Conservation (phyloP, 1,140 invertebrate species). For the Scaptomyza hsui region DNA sequence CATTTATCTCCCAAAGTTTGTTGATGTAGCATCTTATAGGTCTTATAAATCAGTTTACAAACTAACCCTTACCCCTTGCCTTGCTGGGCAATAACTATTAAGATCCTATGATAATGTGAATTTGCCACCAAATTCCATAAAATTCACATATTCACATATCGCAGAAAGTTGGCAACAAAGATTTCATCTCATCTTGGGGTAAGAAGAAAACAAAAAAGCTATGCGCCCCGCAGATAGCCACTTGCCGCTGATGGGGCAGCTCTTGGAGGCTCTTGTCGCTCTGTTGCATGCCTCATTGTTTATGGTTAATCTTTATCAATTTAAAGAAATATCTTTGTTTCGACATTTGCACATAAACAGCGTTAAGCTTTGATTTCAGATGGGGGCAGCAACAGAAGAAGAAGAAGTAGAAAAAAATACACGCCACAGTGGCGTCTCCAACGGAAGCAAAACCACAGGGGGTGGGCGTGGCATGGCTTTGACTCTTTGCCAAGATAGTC, state of each 20-base stretch:
- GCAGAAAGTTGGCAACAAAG: conserved; percentile 7
- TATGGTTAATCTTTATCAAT: conserved; percentile 81
- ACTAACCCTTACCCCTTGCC: background rate
- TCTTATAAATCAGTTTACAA: background rate
- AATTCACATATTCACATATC: conserved; percentile 6
- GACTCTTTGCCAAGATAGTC: conserved; percentile 25
- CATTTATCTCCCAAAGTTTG: background rate
- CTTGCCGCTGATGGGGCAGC: conserved; percentile 24
- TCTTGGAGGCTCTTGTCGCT: conserved; percentile 21
- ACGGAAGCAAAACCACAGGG: conserved; percentile 81
- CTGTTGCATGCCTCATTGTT: conserved; percentile 57
- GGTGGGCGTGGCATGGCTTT: conserved; percentile 65
- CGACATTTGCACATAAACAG: conserved; percentile 82
- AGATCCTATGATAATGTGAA: background rate
- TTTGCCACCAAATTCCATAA: conserved; percentile 2
- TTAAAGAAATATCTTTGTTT: conserved; percentile 83
- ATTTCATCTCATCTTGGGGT: background rate
- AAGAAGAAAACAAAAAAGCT: background rate
- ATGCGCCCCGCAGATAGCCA: conserved; percentile 39
- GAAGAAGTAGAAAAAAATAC: conserved; percentile 2
- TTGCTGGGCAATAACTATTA: conserved; percentile 1
- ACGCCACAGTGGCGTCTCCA: conserved; percentile 76
- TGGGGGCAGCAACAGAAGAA: background rate
- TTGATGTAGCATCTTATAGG: background rate
- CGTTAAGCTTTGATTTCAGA: conserved; percentile 54